Conservation (phyloP, 1,140 invertebrate species). For the Oryzaephilus surinamensis region DNA sequence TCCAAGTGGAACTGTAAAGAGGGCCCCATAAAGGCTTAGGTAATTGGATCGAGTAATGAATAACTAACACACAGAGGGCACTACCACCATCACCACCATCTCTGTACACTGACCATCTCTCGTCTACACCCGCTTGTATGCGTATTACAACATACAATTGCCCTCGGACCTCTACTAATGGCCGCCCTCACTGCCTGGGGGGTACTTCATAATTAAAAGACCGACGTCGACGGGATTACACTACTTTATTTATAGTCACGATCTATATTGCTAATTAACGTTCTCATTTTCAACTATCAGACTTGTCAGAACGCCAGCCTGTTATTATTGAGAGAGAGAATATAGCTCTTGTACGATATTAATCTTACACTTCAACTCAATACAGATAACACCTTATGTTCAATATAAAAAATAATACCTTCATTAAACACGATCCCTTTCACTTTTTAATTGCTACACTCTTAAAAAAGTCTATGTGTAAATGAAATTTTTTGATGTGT, state of each 20-base stretch:
- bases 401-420: too few species aligned
- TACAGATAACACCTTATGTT: too few species aligned
- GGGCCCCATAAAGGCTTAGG: slow-evolving; percentile 13
- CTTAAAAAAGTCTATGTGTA: too few species aligned
- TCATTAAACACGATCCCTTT: too few species aligned
- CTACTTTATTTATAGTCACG: slow-evolving; percentile 38
- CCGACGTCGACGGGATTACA: slow-evolving; percentile 32
- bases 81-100: slow-evolving; percentile 7
- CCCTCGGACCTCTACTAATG: slow-evolving; percentile 23
- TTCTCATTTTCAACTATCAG: slow-evolving; percentile 35
- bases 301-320: slow-evolving; percentile 23
- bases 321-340: too few species aligned
- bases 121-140: slow-evolving; percentile 1
- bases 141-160: slow-evolving; percentile 6
- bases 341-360: too few species aligned
- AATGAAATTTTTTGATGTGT: too few species aligned
- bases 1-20: slow-evolving; percentile 16
- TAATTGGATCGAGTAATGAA: slow-evolving; percentile 15
- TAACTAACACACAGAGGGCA: slow-evolving; percentile 7
- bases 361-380: too few species aligned
- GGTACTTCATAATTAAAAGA: slow-evolving; percentile 34
- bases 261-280: slow-evolving; percentile 38
- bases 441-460: too few species aligned
- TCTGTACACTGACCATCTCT: background rate
- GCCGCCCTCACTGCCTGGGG: slow-evolving; percentile 21